These are phyloP conservation scores for Tiphia femorata DNA, from an alignment of 2,888 invertebrate genomes.

Conservation along the genomic window DNA sequence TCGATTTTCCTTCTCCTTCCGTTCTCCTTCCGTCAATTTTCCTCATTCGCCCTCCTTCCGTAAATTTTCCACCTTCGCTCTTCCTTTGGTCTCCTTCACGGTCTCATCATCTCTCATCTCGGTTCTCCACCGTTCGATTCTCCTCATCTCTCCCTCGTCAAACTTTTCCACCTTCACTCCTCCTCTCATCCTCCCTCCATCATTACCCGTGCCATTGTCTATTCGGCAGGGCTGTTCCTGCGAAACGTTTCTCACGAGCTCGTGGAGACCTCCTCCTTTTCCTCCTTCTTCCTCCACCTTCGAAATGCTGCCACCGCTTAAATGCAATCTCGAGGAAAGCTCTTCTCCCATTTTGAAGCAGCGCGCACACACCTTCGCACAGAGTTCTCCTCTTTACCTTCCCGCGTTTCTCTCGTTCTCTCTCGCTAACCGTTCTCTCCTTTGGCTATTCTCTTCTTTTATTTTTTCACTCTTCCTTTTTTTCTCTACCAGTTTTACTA, in stretches of 20 bases:
- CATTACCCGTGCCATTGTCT: no score
- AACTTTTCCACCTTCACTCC: slow-evolving; percentile 19
- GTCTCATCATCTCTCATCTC: no score
- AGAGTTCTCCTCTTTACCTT: slow-evolving; percentile 8
- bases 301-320: no score
- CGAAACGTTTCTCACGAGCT: slow-evolving; percentile 27
- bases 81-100: no score
- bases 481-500: no score
- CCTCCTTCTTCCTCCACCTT: slow-evolving; percentile 21
- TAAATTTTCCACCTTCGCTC: no score
- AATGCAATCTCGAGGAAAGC: slow-evolving; percentile 40
- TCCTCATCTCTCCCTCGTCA: slow-evolving; percentile 16
- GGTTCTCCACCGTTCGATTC: no score
- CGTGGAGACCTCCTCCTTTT: slow-evolving; percentile 18
- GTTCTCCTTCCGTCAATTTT: no score
- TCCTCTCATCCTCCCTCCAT: slow-evolving; percentile 29
- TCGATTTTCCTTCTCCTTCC: no score
- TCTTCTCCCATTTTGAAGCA: neutral
- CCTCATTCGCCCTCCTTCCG: no score
- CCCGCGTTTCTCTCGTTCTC: neutral
- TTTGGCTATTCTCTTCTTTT: no score
- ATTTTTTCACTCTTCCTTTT: neutral
- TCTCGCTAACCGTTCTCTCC: neutral
- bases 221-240: no score
- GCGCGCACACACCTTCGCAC: slow-evolving; percentile 1